These are phyloP conservation scores for Melinopterus prodromus DNA, from an alignment of 2,888 invertebrate species.

Conservation along the genomic window DNA sequence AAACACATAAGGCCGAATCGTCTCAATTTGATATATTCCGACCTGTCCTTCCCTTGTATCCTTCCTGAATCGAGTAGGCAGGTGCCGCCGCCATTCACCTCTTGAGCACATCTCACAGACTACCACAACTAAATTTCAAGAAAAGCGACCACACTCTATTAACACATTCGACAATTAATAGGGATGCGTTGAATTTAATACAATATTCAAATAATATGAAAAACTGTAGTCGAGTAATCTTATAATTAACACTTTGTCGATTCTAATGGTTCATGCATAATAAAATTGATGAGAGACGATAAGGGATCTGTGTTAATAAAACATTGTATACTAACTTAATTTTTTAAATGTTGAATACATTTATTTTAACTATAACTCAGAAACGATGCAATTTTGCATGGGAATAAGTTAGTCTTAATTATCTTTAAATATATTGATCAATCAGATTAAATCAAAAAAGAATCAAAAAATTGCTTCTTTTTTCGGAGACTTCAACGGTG, in stretches of 20 bases:
- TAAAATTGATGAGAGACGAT: no score
- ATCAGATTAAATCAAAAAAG: no score
- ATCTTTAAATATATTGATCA: no score
- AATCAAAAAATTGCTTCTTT: no score
- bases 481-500: no score
- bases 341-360: no score
- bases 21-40: slow-evolving; percentile 51
- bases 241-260: not conserved
- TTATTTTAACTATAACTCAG: no score
- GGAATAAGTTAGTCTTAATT: no score
- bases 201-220: not conserved
- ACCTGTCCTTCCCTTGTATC: slow-evolving; percentile 49
- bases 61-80: slow-evolving; percentile 41
- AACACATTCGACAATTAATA: not conserved
- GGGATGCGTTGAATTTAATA: not conserved
- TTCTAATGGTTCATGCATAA: no score
- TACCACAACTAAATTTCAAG: slow-evolving; percentile 8
- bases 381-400: no score
- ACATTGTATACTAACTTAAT: no score
- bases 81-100: slow-evolving; percentile 41
- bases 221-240: not conserved
- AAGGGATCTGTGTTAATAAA: no score
- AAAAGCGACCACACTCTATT: slow-evolving; percentile 7
- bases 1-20: slow-evolving; percentile 51
- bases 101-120: slow-evolving; percentile 28